Evolutionary conservation across 1,140 invertebrate species (phyloP), one percentile per base, ranked within the genome.

Genomic region (Scaptomyza hsui): DNA sequence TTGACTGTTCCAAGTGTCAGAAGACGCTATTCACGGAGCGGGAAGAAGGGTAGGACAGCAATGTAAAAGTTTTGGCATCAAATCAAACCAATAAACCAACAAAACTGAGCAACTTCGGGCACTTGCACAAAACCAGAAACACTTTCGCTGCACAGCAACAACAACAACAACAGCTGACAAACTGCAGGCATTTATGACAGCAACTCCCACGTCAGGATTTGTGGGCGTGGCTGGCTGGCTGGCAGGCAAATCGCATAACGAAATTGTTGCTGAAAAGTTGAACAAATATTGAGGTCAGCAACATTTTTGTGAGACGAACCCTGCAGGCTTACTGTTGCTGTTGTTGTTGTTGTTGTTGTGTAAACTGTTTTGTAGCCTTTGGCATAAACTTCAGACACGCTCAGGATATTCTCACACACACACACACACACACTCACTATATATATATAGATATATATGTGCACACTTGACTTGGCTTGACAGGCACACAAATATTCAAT

Each of bases 201-300:
- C 45, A 9, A 44, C 44, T 47, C 44, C 18, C 15, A 16, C 6
- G n/a, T n/a, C n/a, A n/a, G 7, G 29, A 18, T 19, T 52, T 48
- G 18, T 4, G 26, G 53, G 35, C 1, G 15, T 9, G 6, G 47
- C 13, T 1, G 55, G 32, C 7, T n/a, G 18, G n/a, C 5, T 18
- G 41, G 41, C 44, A 39, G 41, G 62, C 47, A 83, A 85, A 80
- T 83, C 81, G 76, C 61, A 77, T 86, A 86, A 80, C 73, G 72
- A 81, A 85, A 88, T 85, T 86, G 81, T 88, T 85, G 80, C 68
- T 85, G 81, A 85, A 85, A 86, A 86, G 81, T 85, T 86, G 57
- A 81, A 67, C 82, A 85, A 85, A 85, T 88, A 85, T 85, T 88
- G 82, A 68, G 81, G 81, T 85, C 81, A 83, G 81, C 76, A 69